Evolutionary conservation across 2,797 vertebrate genomes (phyloP).

Genomic region (Mergus octosetaceus): DNA sequence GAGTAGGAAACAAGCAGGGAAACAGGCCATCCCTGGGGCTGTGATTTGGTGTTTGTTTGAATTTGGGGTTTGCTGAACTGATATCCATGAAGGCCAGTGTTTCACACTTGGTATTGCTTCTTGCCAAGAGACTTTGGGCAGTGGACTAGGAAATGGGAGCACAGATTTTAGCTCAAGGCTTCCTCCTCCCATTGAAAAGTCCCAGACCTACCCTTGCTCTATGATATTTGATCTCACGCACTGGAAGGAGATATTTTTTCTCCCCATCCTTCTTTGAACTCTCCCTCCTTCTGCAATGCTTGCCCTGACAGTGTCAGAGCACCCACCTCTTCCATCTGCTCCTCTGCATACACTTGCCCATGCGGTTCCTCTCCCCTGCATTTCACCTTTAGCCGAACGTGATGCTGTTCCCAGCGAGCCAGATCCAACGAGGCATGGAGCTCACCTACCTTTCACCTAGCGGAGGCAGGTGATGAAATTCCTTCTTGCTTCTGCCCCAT

Average conservation of each 20-base stretch:
- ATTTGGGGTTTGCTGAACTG: neutral
- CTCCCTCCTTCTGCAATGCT: neutral
- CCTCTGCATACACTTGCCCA: neutral
- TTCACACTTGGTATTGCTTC: neutral
- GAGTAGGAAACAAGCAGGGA: neutral
- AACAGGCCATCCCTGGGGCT: neutral
- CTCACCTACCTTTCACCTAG: neutral
- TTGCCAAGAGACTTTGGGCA: neutral
- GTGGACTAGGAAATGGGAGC: neutral
- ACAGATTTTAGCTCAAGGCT: neutral
- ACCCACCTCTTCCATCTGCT: neutral
- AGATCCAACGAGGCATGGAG: rapidly evolving
- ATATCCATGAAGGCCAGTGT: neutral
- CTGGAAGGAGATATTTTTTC: neutral
- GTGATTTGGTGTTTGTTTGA: neutral
- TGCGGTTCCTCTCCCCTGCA: neutral
- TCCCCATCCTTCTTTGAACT: neutral
- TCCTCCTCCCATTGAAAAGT: neutral
- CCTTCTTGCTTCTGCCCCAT: neutral
- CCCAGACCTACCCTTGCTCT: neutral
- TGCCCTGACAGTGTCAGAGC: neutral
- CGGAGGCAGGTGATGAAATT: neutral
- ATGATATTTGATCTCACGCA: neutral
- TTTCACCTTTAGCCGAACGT: neutral
- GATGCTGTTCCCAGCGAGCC: neutral